phyloP scores from a whole-genome alignment of 2,888 invertebrate species.

The Orthosia cruda region DNA sequence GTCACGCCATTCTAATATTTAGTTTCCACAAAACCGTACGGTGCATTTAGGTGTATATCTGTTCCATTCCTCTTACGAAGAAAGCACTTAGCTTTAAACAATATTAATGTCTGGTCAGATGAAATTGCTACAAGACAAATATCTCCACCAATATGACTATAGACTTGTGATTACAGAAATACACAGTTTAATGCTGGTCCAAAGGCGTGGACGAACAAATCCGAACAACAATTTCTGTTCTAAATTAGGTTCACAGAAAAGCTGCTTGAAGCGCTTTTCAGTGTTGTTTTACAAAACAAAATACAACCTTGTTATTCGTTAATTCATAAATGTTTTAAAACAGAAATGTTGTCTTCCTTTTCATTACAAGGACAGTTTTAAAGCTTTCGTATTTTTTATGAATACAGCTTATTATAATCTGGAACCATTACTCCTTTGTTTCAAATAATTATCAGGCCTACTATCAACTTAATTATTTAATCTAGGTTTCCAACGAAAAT shows the following conservation, averaged over 20 bases:
- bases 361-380: background rate
- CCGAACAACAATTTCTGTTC: slow-evolving; percentile 28
- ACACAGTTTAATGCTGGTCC: slow-evolving; percentile 25
- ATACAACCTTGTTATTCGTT: background rate
- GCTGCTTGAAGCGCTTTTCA: slow-evolving; percentile 4
- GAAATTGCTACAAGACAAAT: slow-evolving; percentile 40
- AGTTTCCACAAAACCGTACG: background rate
- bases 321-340: background rate
- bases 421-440: background rate
- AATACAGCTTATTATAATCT: background rate
- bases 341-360: background rate
- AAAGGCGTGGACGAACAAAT: slow-evolving; percentile 14
- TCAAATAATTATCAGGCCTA: slow-evolving; percentile 2
- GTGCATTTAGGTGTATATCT: slow-evolving; percentile 14
- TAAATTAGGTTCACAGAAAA: slow-evolving; percentile 35
- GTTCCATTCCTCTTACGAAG: slow-evolving; percentile 17
- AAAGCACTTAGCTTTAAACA: slow-evolving; percentile 58
- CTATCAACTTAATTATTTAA: background rate
- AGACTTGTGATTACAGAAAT: slow-evolving; percentile 28
- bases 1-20: background rate
- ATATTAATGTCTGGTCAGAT: slow-evolving; percentile 59
- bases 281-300: slow-evolving; percentile 3
- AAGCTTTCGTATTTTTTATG: background rate
- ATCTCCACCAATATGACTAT: slow-evolving; percentile 30
- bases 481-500: slow-evolving; percentile 15